A percentile compares a stretch with the other conserved stretches of the same genome.
phyloP scores from a whole-genome alignment of 2,888 invertebrate species.

The Hyles lineata region DNA sequence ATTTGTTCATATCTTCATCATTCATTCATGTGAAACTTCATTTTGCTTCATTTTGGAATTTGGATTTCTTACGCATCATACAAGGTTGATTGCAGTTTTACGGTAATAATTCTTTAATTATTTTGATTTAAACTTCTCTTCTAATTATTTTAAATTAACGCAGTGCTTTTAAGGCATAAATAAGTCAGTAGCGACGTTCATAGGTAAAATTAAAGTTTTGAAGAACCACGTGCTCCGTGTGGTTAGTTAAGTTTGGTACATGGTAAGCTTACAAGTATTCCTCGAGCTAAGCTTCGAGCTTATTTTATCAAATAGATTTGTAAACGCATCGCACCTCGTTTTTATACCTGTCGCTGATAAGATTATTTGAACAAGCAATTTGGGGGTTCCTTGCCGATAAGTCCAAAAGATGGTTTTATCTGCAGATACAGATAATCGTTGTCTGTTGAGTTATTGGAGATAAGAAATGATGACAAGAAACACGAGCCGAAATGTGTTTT shows the following conservation, averaged over 20 bases:
- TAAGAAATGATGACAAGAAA: slow-evolving; percentile 67
- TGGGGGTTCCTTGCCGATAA: slow-evolving; percentile 34
- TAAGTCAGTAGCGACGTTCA: too few relatives aligned
- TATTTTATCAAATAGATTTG: not conserved
- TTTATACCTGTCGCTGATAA: slow-evolving; percentile 41
- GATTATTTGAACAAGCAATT: slow-evolving; percentile 49
- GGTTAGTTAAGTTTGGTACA: too few relatives aligned
- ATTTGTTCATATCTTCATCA: too few relatives aligned
- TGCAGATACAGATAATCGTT: slow-evolving; percentile 29
- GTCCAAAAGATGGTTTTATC: slow-evolving; percentile 40
- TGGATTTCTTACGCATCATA: not conserved
- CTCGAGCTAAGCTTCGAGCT: too few relatives aligned
- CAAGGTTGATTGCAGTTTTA: not conserved
- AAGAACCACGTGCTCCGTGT: too few relatives aligned
- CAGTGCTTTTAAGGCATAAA: too few relatives aligned
- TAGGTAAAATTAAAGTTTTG: too few relatives aligned
- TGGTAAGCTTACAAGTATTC: too few relatives aligned
- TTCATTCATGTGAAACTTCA: too few relatives aligned
- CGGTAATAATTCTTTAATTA: too few relatives aligned
- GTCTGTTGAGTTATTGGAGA: slow-evolving; percentile 32
- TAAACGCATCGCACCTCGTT: not conserved
- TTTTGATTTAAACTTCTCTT: too few relatives aligned
- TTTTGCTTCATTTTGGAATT: not conserved
- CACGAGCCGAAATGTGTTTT: slow-evolving; percentile 79
- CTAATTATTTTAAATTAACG: too few relatives aligned